Conservation (phyloP, 1,140 invertebrate genomes). For the Fopius arisanus region DNA sequence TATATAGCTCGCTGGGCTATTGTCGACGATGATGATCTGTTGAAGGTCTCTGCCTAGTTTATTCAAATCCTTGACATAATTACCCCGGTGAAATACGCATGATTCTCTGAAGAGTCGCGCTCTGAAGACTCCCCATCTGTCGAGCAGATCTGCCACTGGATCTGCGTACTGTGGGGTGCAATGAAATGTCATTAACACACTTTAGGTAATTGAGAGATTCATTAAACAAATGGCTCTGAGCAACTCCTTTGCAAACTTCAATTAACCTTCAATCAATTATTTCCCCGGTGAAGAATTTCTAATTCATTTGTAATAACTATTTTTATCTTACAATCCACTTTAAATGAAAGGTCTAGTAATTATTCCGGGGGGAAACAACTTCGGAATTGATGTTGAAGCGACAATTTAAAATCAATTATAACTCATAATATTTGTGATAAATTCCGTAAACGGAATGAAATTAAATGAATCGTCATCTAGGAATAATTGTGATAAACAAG, state of each 20-base stretch:
- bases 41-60: constrained; percentile 95
- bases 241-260: neutral
- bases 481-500: too few relatives aligned
- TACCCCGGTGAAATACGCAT: constrained; percentile 99
- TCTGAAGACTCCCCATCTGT: constrained; percentile 97
- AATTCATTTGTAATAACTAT: too few relatives aligned
- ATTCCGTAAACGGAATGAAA: too few relatives aligned
- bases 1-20: constrained; percentile 99
- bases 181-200: neutral
- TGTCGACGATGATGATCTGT: constrained; percentile 98
- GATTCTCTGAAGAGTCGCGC: constrained; percentile 98
- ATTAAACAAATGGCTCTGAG: neutral
- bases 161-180: constrained; percentile 87
- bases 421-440: too few relatives aligned
- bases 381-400: too few relatives aligned
- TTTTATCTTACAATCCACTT: too few relatives aligned
- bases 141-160: constrained; percentile 97
- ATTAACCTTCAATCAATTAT: too few relatives aligned
- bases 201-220: neutral
- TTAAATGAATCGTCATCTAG: too few relatives aligned
- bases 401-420: too few relatives aligned
- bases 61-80: constrained; percentile 99
- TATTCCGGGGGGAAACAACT: too few relatives aligned
- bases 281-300: too few relatives aligned
- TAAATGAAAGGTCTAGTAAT: too few relatives aligned